Evolutionary conservation across 2,888 invertebrate genomes (phyloP).

Genomic region (Arctia plantaginis): DNA sequence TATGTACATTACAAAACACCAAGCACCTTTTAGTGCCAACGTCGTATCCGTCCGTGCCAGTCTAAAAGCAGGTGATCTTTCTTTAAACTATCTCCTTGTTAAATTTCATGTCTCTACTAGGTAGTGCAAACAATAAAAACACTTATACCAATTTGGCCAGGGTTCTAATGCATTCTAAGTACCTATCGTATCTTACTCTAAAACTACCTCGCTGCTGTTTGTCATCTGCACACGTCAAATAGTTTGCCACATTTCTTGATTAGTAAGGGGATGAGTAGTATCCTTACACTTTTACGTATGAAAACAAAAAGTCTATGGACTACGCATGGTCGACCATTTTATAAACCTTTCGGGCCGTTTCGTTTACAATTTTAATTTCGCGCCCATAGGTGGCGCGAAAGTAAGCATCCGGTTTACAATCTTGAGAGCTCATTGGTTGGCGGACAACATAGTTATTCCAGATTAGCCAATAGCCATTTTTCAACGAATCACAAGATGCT

Average conservation of each 20-base stretch:
- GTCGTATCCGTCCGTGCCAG: too few species aligned
- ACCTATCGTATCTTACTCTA: background rate
- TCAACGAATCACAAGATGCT: slow-evolving; percentile 69
- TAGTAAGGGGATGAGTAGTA: background rate
- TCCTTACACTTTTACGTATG: background rate
- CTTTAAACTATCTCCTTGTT: too few species aligned
- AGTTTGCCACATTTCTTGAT: background rate
- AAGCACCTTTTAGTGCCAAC: too few species aligned
- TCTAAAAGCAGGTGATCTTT: too few species aligned
- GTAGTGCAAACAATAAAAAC: background rate
- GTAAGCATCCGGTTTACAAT: slow-evolving; percentile 54
- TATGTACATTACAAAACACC: too few species aligned
- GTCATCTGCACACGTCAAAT: background rate
- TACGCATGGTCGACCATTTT: background rate
- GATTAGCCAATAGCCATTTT: slow-evolving; percentile 62
- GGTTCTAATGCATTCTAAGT: background rate
- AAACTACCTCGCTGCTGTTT: background rate
- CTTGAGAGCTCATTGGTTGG: slow-evolving; percentile 60
- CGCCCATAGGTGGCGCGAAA: slow-evolving; percentile 66
- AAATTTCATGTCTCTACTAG: background rate
- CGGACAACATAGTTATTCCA: slow-evolving; percentile 43
- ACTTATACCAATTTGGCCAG: background rate
- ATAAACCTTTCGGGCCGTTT: slow-evolving; percentile 5
- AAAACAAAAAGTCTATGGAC: background rate
- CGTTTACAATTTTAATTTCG: slow-evolving; percentile 53